A percentile compares a stretch with the other conserved stretches of the same genome.
These are phyloP conservation scores for Nasonia oneida DNA, from an alignment of 2,888 invertebrate genomes.

Conservation along the genomic window DNA sequence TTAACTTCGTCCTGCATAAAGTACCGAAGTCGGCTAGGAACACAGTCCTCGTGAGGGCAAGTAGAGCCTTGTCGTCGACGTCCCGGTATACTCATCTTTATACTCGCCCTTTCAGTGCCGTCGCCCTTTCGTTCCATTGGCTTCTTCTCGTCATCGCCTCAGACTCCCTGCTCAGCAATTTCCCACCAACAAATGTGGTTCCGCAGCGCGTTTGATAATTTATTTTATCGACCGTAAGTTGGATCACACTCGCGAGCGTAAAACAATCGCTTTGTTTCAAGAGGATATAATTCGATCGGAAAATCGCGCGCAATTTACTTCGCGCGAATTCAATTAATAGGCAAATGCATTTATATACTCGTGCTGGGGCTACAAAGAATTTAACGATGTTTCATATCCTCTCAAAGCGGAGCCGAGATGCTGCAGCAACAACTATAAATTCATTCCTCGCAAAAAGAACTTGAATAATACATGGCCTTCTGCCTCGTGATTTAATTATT, in stretches of 20 bases:
- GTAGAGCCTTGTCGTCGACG: not conserved
- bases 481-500: conserved; percentile 32
- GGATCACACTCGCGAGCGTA: not conserved
- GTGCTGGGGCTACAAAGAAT: not conserved
- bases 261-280: not conserved
- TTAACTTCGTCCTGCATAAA: conserved; percentile 27
- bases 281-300: not conserved
- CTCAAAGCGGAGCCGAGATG: not conserved
- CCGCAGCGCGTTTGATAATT: not conserved
- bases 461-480: conserved; percentile 10
- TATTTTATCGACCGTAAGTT: not conserved
- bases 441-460: not conserved
- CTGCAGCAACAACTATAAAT: not conserved
- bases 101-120: not conserved
- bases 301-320: not conserved
- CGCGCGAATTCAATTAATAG: not conserved
- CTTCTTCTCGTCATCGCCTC: not conserved
- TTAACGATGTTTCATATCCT: not conserved
- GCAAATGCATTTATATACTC: not conserved
- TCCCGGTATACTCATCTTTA: not conserved
- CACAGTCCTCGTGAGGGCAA: not conserved
- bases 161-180: not conserved
- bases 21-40: not conserved
- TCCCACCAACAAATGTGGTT: not conserved
- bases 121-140: not conserved